Evolutionary conservation across 1,140 invertebrate genomes (phyloP), one percentile per base, ranked within the genome.

Genomic region (Drosophila funebris): DNA sequence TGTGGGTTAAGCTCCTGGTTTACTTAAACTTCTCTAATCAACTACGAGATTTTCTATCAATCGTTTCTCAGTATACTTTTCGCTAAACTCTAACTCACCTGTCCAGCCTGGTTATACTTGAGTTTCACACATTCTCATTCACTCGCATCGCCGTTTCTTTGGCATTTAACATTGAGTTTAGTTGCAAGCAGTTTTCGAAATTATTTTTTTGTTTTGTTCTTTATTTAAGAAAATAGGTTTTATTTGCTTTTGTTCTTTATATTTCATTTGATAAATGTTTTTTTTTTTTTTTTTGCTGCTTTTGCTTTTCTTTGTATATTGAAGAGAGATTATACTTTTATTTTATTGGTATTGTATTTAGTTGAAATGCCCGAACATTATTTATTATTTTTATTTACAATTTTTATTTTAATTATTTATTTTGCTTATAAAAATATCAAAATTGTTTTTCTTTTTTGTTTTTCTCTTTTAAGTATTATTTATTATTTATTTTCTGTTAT

Each of bases 301-400:
- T 72, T 64, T 41, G 3, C 66, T 69, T 53, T 73, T 53, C 46
- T 63, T 80, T 61, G 56, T 61, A 79, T 76, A 85, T 78, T 82
- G 64, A 82, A 79, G 80, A 75, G 66, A 88, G 73, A 80, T 82
- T 87, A 78, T 88, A 63, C 22, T 78, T 75, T 82, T 61, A 60
- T 66, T 78, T 63, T 70, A 52, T 57, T 48, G 44, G 53, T 69
- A 68, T 80, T 68, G 48, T 67, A 76, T 79, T 73, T 57, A 68
- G 53, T 76, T 72, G 74, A 82, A 87, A 88, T 85, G 58, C 78
- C 74, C 57, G 74, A 85, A 87, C 62, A 66, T 75, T 60, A 50
- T 71, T 63, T 43, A 58, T n/a, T n/a, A 61, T 62, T 82, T 87
- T 76, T 87, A 87, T 87, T 75, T 88, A 85, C 81, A 85, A 58